Evolutionary conservation across 2,797 vertebrate species (phyloP).

Genomic region (Lophius americanus): DNA sequence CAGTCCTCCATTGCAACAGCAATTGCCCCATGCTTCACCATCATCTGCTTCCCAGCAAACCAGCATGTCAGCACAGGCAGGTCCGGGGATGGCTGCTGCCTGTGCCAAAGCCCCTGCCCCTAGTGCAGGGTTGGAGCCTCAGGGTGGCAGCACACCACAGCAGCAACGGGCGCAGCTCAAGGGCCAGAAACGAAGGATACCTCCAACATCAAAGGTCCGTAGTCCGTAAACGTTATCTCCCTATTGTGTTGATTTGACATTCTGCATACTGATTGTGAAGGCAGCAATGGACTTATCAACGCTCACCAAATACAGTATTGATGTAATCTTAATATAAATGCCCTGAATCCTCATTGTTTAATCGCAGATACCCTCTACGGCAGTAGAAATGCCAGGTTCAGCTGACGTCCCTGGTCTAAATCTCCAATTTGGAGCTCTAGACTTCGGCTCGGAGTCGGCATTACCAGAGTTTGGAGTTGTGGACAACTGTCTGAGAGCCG

Average conservation of each 20-base stretch:
- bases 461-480: constrained; percentile 88
- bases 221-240: background rate
- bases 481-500: constrained; percentile 79
- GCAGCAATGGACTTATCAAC: background rate
- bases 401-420: constrained; percentile 91
- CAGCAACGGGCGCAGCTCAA: constrained; percentile 91
- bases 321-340: background rate
- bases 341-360: background rate
- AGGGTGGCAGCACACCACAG: constrained; percentile 76
- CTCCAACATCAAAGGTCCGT: constrained; percentile 90
- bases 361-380: constrained; percentile 90
- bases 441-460: constrained; percentile 92
- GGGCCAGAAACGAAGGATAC: constrained; percentile 90
- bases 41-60: constrained; percentile 68
- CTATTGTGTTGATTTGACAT: background rate
- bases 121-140: constrained; percentile 79
- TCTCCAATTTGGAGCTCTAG: constrained; percentile 95
- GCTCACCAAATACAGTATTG: background rate
- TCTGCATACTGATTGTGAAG: background rate
- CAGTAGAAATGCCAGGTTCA: constrained; percentile 96
- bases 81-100: constrained; percentile 52
- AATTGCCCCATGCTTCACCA: constrained; percentile 69
- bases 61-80: constrained; percentile 56
- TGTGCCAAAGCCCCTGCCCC: constrained; percentile 76
- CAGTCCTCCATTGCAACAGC: constrained; percentile 80